Evolutionary conservation across 2,797 vertebrate genomes (phyloP), one percentile per base, ranked within the genome.

Genomic region (Babyrousa celebensis): DNA sequence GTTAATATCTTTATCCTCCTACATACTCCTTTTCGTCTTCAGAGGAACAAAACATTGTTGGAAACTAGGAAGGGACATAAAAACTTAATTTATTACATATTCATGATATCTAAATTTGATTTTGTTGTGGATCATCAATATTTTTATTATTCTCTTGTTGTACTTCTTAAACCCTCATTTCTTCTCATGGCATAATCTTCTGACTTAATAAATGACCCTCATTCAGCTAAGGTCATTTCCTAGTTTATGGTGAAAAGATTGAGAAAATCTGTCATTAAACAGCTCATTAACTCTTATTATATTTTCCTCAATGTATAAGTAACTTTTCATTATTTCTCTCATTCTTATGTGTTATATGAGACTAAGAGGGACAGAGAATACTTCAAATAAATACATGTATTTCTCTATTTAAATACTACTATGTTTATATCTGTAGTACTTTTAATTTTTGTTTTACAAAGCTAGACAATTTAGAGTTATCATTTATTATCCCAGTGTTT

Each of bases 91-190:
- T 83, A 25, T 72, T 82, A 67, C 21, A 67, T 70, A 71, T 71
- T 95, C 23, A 89, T 75, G 29, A 21, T 43, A 12, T 78, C 78
- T 85, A 89, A 83, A 90, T 63, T 54, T 77, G 60, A 72, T 72
- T 95, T 96, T 91, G 43, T 65, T 85, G 29, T 93, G 23, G 54
- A 11, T 89, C 52, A 93, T 63, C 20, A 56, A 48, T 85, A 89
- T 95, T 94, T 93, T 94, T 65, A 95, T 96, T 89, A 95, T 12
- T 75, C 18, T 93, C 54, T 92, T 60, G 79, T 72, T 83, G 70
- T 86, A 9, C 32, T 10, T 52, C n/a, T 89, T 96, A 93, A 91
- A 89, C n/a, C 25, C 12, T 89, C 54, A 93, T 93, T 89, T 89
- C 21, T 83, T 85, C 63, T 89, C n/a, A 88, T 95, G n/a, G 29